A percentile compares a stretch with the other conserved stretches of the same genome.
Conservation (phyloP, 2,113 vertebrate genomes). For the Ondatra zibethicus region DNA sequence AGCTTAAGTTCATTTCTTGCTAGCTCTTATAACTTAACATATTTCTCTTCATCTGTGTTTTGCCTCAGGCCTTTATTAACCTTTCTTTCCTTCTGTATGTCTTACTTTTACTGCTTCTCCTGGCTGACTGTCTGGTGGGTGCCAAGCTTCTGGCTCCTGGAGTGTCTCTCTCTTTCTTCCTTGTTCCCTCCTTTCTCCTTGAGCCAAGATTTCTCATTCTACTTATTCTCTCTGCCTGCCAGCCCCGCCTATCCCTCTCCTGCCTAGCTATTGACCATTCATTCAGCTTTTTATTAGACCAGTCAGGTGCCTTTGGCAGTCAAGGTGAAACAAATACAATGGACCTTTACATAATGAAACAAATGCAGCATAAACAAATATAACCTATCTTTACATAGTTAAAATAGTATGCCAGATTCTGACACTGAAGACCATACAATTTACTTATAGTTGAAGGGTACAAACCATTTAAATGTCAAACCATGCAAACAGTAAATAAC, state of each 20-base stretch:
- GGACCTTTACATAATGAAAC: too few relatives aligned
- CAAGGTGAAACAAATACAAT: neutral
- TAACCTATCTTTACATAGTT: neutral
- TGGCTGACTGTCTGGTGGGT: too few relatives aligned
- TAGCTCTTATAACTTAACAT: neutral
- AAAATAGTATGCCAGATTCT: neutral
- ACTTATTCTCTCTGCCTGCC: neutral
- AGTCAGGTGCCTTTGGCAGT: neutral
- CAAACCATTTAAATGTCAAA: conserved; percentile 1
- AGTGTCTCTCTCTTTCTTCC: neutral
- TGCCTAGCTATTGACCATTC: neutral
- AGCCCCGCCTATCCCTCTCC: neutral
- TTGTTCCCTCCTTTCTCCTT: neutral
- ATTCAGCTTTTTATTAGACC: neutral
- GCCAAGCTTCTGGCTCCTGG: too few relatives aligned
- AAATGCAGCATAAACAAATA: too few relatives aligned
- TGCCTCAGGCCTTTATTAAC: neutral
- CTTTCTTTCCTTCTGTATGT: neutral
- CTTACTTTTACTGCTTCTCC: neutral
- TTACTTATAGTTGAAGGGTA: neutral
- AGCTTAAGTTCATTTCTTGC: neutral
- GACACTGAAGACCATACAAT: neutral
- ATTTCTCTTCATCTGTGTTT: neutral
- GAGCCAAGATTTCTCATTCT: neutral
- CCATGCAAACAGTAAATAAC: neutral